A percentile compares a stretch with the other conserved stretches of the same genome.
phyloP scores from a whole-genome alignment of 2,797 vertebrate genomes.

The Acanthopagrus latus region DNA sequence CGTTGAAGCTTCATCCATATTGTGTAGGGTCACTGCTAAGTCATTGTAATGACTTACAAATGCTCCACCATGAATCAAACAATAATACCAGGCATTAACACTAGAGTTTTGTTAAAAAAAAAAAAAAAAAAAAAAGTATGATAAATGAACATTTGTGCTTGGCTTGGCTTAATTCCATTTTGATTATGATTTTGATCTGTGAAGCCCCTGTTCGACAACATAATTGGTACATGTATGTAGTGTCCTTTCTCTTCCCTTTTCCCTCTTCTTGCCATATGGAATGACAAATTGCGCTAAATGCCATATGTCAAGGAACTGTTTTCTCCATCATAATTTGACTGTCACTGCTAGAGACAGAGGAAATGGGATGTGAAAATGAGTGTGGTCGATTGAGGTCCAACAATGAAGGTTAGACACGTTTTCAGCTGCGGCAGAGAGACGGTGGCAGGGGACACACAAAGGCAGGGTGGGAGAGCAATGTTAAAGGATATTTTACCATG shows the following conservation, averaged over 20 bases:
- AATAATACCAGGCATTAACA: not conserved
- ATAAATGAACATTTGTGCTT: not conserved
- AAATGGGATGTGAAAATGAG: slow-evolving; percentile 84
- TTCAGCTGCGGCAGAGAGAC: slow-evolving; percentile 61
- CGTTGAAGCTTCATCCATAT: no score
- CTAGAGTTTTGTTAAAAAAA: not conserved
- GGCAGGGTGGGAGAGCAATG: slow-evolving; percentile 74
- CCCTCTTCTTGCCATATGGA: slow-evolving; percentile 32
- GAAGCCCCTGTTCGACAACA: slow-evolving; percentile 4
- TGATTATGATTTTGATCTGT: no score
- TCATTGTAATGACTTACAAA: not conserved
- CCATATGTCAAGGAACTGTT: slow-evolving; percentile 67
- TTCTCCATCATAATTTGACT: slow-evolving; percentile 79
- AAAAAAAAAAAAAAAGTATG: no score
- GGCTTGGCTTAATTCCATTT: not conserved
- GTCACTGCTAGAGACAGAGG: slow-evolving; percentile 77
- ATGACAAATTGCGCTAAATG: slow-evolving; percentile 72
- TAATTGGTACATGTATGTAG: not conserved
- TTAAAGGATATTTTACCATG: slow-evolving; percentile 84
- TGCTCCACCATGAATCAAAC: not conserved
- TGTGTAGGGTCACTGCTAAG: not conserved
- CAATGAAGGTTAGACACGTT: slow-evolving; percentile 74
- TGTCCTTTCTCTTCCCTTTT: slow-evolving; percentile 23
- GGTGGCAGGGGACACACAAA: slow-evolving; percentile 69
- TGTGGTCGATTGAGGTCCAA: slow-evolving; percentile 73